phyloP scores from a whole-genome alignment of 2,113 vertebrate genomes.

The Bubalus kerabau region DNA sequence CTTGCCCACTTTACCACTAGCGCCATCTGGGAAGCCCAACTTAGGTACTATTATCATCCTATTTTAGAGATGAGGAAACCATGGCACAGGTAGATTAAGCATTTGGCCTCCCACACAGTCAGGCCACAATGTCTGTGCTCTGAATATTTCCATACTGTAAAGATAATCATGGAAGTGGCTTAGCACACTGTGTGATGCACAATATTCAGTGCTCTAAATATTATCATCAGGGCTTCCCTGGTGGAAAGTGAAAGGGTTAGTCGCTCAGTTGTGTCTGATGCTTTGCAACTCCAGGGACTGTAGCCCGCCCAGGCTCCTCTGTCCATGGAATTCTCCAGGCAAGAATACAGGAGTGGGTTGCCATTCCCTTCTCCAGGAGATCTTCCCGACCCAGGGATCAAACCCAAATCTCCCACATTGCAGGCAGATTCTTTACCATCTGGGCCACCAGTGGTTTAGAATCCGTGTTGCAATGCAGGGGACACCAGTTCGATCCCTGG shows the following conservation, averaged over 20 bases:
- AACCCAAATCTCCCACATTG: not conserved
- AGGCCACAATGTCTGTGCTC: not conserved
- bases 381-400: not conserved
- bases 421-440: not conserved
- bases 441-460: not conserved
- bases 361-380: not conserved
- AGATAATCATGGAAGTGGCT: not conserved
- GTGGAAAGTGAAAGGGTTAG: not conserved
- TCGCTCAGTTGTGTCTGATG: fast-evolving
- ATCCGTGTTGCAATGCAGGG: not conserved
- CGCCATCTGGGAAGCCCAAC: not conserved
- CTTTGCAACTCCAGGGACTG: not conserved
- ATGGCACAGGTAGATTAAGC: not conserved
- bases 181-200: not conserved
- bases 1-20: not conserved
- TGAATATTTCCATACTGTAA: not conserved
- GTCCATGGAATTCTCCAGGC: not conserved
- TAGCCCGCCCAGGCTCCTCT: not conserved
- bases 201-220: not conserved
- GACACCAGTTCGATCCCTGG: not conserved
- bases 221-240: not conserved
- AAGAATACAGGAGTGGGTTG: not conserved
- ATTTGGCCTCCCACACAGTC: not conserved
- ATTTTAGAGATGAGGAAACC: not conserved
- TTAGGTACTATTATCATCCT: not conserved